These are phyloP conservation scores for Gymnothorax javanicus DNA, from an alignment of 2,797 vertebrate species.

Conservation along the genomic window DNA sequence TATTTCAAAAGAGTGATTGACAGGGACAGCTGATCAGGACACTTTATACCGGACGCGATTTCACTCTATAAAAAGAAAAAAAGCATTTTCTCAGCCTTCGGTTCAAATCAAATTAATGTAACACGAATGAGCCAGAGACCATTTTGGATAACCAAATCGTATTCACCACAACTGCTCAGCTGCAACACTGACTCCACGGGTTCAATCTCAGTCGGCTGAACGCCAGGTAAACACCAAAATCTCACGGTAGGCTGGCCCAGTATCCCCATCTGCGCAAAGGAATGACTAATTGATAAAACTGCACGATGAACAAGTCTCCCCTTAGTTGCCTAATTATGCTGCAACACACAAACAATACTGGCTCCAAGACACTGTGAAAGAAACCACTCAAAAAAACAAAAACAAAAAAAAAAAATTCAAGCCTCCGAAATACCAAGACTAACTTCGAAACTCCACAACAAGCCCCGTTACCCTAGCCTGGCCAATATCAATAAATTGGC, in stretches of 20 bases:
- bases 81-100: neutral
- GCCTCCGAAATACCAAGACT: neutral
- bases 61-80: neutral
- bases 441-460: neutral
- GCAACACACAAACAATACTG: neutral
- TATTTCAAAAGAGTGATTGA: no score
- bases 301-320: neutral
- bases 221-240: neutral
- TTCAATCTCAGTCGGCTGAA: neutral
- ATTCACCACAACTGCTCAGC: neutral
- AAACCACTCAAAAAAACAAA: neutral
- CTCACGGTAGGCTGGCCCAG: neutral
- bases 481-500: neutral
- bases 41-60: neutral
- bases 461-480: neutral
- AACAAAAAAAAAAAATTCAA: neutral
- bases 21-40: neutral
- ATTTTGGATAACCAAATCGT: neutral
- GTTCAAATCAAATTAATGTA: neutral
- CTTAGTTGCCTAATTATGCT: neutral
- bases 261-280: neutral
- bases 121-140: neutral
- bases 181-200: neutral
- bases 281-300: neutral
- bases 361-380: neutral